phyloP scores from a whole-genome alignment of 2,797 vertebrate species.

The Neomorphus geoffroyi region DNA sequence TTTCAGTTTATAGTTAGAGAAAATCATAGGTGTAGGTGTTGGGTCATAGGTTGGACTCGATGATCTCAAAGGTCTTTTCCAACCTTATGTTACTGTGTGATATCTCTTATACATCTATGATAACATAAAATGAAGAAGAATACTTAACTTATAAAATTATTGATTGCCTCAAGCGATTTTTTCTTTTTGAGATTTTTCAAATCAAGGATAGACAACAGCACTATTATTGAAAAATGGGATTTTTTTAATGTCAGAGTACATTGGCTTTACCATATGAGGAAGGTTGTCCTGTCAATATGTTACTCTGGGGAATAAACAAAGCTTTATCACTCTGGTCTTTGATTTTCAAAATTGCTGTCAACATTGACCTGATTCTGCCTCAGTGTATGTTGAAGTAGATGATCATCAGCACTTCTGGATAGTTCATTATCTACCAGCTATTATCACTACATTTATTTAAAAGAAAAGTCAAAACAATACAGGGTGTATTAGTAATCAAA shows the following conservation, averaged over 20 bases:
- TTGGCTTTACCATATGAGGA: neutral
- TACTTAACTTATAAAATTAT: fast-evolving
- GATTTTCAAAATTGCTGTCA: neutral
- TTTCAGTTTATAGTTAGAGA: neutral
- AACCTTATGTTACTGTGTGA: too few species aligned
- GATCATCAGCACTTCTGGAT: neutral
- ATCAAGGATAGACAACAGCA: neutral
- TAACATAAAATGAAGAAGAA: neutral
- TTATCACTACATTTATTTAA: neutral
- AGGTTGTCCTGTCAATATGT: neutral
- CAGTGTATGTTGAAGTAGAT: neutral
- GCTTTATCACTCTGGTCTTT: neutral
- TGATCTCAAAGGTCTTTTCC: too few species aligned
- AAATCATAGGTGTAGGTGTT: too few species aligned
- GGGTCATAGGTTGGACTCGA: too few species aligned
- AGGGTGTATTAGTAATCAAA: neutral
- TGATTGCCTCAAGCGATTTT: neutral
- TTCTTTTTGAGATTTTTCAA: neutral
- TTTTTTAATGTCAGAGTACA: neutral
- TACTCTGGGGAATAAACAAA: neutral
- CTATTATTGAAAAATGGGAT: neutral
- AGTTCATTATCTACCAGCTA: neutral
- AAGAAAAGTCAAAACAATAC: neutral
- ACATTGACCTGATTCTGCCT: neutral
- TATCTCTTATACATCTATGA: neutral